These are phyloP conservation scores for Phrynosoma platyrhinos DNA, from an alignment of 2,113 vertebrate species.

Conservation along the genomic window DNA sequence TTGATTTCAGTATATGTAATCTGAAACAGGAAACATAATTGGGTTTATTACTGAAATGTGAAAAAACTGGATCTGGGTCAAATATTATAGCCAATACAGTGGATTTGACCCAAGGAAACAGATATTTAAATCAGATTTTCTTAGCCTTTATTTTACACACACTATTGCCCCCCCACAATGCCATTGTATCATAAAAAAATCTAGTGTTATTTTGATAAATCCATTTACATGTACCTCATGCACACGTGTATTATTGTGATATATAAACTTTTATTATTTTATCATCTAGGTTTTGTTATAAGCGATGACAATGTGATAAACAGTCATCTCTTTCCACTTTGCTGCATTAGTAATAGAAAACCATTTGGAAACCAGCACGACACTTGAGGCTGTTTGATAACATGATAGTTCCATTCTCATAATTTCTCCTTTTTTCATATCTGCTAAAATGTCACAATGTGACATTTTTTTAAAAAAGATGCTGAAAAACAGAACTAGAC, in stretches of 20 bases:
- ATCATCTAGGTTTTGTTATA: not conserved
- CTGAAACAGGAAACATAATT: not conserved
- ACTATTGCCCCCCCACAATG: not conserved
- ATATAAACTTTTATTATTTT: not conserved
- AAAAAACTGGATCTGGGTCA: not conserved
- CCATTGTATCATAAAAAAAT: not conserved
- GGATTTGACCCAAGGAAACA: not conserved
- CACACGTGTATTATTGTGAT: not conserved
- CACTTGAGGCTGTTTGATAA: conserved; percentile 9
- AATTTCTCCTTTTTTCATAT: conserved; percentile 13
- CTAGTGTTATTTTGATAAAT: not conserved
- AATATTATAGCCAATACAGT: not conserved
- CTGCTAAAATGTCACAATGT: not conserved
- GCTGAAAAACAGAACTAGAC: not conserved
- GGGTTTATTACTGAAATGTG: not conserved
- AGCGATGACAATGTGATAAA: not conserved
- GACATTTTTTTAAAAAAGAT: not conserved
- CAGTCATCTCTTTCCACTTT: not conserved
- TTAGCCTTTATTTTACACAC: not conserved
- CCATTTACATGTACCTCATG: not conserved
- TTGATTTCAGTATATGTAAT: not conserved
- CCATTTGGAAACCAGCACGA: not conserved
- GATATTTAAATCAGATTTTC: not conserved
- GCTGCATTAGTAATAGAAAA: conserved; percentile 1
- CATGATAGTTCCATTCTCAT: not conserved